A percentile compares a stretch with the other conserved stretches of the same genome.
Evolutionary conservation across 2,113 vertebrate genomes (phyloP).

Genomic region (Astatoreochromis straeleni): DNA sequence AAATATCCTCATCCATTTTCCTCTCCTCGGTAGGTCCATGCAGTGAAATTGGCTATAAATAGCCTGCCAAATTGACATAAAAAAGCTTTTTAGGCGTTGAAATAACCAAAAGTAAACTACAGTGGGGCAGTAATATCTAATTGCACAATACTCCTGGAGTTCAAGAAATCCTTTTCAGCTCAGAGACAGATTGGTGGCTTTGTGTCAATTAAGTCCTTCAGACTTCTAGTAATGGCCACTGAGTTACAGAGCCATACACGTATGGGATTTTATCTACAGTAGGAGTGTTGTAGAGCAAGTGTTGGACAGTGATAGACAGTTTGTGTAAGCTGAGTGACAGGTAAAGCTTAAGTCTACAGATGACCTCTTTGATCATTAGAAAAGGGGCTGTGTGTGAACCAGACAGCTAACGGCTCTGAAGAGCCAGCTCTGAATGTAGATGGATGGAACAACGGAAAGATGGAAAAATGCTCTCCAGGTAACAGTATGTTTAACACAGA

Average conservation of each 20-base stretch:
- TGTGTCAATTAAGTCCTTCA: background rate
- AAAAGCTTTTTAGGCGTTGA: constrained; percentile 34
- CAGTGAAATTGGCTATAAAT: constrained; percentile 64
- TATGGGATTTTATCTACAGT: constrained; percentile 1
- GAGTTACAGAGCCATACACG: background rate
- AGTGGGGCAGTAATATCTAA: constrained; percentile 33
- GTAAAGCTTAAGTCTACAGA: constrained; percentile 52
- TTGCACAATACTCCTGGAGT: background rate
- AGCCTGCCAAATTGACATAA: constrained; percentile 49
- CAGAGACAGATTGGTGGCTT: background rate
- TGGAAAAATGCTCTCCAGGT: constrained; percentile 17
- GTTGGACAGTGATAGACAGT: constrained; percentile 46
- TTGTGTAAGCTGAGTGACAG: constrained; percentile 49
- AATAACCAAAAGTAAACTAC: constrained; percentile 43
- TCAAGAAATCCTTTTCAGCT: constrained; percentile 4
- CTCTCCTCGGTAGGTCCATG: constrained; percentile 55
- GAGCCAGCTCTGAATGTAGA: background rate
- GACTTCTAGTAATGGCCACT: background rate
- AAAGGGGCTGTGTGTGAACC: constrained; percentile 20
- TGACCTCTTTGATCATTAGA: constrained; percentile 63
- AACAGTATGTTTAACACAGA: background rate
- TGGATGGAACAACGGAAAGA: constrained; percentile 11
- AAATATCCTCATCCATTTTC: constrained; percentile 71
- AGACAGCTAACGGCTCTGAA: constrained; percentile 37
- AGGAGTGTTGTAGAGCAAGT: background rate